phyloP scores from a whole-genome alignment of 2,113 vertebrate species.

The Xyliphius kryptos region DNA sequence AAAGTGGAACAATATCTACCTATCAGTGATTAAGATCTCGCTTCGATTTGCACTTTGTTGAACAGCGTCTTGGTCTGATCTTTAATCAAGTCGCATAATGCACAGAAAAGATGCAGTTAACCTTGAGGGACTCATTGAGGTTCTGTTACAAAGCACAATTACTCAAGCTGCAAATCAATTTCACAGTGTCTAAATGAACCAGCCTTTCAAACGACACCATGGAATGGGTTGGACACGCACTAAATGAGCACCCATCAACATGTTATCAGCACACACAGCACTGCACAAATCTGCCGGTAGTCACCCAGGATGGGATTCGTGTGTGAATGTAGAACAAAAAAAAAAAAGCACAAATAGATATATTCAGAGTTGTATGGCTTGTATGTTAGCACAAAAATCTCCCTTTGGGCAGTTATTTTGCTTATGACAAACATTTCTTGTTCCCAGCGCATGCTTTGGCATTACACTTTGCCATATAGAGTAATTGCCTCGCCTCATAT shows the following conservation, averaged over 20 bases:
- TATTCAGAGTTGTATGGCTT: too few relatives aligned
- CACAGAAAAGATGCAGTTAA: constrained; percentile 31
- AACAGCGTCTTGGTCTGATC: constrained; percentile 32
- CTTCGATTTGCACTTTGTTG: constrained; percentile 25
- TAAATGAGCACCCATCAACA: constrained; percentile 17
- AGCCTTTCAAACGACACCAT: constrained; percentile 11
- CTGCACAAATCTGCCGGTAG: too few relatives aligned
- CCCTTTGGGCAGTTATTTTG: too few relatives aligned
- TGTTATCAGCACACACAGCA: neutral
- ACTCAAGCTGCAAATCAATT: constrained; percentile 32
- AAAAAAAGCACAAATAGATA: too few relatives aligned
- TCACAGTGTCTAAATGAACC: constrained; percentile 32
- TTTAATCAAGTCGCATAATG: constrained; percentile 13
- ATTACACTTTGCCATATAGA: too few relatives aligned
- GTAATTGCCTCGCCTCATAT: too few relatives aligned
- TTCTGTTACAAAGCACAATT: constrained; percentile 34
- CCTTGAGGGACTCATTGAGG: constrained; percentile 32
- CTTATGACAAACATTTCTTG: too few relatives aligned
- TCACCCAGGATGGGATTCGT: too few relatives aligned
- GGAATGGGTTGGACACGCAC: constrained; percentile 17
- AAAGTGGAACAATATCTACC: constrained; percentile 22
- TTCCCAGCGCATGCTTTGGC: too few relatives aligned
- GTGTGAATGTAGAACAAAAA: too few relatives aligned
- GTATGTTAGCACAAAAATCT: too few relatives aligned
- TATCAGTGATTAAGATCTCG: constrained; percentile 27